Evolutionary conservation across 2,113 vertebrate genomes (phyloP), one percentile per base, ranked within the genome.

Genomic region (Cynopterus brachyotis): DNA sequence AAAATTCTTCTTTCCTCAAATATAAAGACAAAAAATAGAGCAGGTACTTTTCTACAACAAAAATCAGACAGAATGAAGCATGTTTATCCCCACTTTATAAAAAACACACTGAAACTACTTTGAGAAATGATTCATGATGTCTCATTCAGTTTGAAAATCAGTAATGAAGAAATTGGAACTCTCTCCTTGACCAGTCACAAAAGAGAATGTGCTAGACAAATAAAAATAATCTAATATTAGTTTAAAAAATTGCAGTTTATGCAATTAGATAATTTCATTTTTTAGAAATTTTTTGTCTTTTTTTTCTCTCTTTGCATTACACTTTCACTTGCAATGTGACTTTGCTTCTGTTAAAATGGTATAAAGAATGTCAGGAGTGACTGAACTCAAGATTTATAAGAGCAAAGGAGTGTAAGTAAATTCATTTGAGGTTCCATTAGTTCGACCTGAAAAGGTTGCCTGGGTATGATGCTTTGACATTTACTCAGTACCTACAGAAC

Each of bases 371-470:
- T 88, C 94, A 97, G 55, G 85, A 91, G 95, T 96, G 94, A 93
- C 62, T 91, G 76, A 95, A 93, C 87, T 98, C 62, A 24, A 85
- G 97, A 95, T 84, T 95, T 93, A 98, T 62, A 95, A 81, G 94
- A 96, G 62, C 66, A 83, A 91, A 96, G 37, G 66, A 89, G 19
- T 90, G 8, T 95, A 62, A 96, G 95, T 92, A 98, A 90, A 98
- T 96, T 97, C 95, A 97, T 94, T 50, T 95, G 94, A 97, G 91
- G 96, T 97, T 97, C 97, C 89, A 80, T 89, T 96, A 97, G 95
- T 98, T 97, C 90, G 95, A 79, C 69, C 72, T 9, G 70, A 97
- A 94, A 97, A 97, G 42, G 66, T 89, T 98, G 79, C 47, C 55
- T 62, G 69, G 53, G 20, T 82, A 45, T 96, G 81, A 91, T 93